A percentile compares a stretch with the other conserved stretches of the same genome.
These are phyloP conservation scores for Bujurquina vittata DNA, from an alignment of 2,113 vertebrate species.

Conservation along the genomic window DNA sequence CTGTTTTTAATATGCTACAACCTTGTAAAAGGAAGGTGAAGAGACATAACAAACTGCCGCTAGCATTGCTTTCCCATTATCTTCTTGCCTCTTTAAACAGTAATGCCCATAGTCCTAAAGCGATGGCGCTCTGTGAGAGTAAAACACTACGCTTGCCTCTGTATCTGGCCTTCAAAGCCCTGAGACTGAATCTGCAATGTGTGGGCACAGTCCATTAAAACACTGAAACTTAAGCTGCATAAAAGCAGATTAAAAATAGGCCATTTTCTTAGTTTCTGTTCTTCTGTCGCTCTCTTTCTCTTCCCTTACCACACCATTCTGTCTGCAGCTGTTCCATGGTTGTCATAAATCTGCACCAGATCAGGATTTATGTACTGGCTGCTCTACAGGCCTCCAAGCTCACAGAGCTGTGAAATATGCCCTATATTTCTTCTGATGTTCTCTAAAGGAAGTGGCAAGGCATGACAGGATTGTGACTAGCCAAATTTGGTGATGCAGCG, in stretches of 20 bases:
- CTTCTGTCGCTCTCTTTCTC: slow-evolving; percentile 8
- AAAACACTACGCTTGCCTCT: slow-evolving; percentile 6
- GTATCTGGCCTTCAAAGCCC: slow-evolving; percentile 27
- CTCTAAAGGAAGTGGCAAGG: slow-evolving; percentile 32
- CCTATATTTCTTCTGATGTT: slow-evolving; percentile 51
- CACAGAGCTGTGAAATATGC: slow-evolving; percentile 49
- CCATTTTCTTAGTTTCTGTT: slow-evolving; percentile 4
- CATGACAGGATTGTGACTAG: slow-evolving; percentile 17
- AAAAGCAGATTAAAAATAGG: slow-evolving; percentile 45
- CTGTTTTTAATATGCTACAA: neutral
- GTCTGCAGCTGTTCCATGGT: slow-evolving; percentile 42
- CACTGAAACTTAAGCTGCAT: slow-evolving; percentile 32
- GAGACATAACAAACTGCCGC: neutral
- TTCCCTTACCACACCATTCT: slow-evolving; percentile 8
- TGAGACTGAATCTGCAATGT: slow-evolving; percentile 27
- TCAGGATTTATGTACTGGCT: slow-evolving; percentile 48
- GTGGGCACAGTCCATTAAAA: slow-evolving; percentile 46
- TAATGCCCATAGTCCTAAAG: slow-evolving; percentile 21
- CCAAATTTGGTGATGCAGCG: neutral
- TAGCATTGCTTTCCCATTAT: slow-evolving; percentile 20
- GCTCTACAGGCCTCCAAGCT: slow-evolving; percentile 37
- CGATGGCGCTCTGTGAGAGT: slow-evolving; percentile 6
- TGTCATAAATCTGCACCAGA: slow-evolving; percentile 52
- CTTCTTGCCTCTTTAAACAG: slow-evolving; percentile 14
- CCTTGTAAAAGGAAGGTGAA: neutral